A percentile compares a stretch with the other conserved stretches of the same genome.
These are phyloP conservation scores for Garra rufa DNA, from an alignment of 2,113 vertebrate genomes.

Conservation along the genomic window DNA sequence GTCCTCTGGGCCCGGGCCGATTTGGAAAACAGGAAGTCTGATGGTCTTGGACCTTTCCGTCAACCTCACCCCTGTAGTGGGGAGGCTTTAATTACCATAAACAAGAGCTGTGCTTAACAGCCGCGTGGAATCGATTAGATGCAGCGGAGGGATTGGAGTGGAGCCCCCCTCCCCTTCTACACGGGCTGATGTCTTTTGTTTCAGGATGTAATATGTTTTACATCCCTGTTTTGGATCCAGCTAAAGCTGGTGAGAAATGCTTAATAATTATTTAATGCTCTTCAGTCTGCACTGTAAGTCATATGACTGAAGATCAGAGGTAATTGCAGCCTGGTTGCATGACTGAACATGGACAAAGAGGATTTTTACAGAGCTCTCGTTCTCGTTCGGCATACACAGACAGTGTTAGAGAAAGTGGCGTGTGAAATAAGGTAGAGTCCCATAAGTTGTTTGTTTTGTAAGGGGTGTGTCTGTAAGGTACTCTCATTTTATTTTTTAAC, in stretches of 20 bases:
- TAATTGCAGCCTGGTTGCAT: constrained; percentile 14
- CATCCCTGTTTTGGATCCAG: background rate
- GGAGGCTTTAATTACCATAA: constrained; percentile 49
- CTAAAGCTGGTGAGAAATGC: background rate
- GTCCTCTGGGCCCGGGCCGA: constrained; percentile 22
- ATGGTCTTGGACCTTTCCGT: constrained; percentile 34
- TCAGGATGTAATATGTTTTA: background rate
- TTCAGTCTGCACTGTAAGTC: background rate
- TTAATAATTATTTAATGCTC: constrained; percentile 32
- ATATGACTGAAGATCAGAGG: constrained; percentile 30
- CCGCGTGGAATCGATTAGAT: constrained; percentile 39
- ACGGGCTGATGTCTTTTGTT: constrained; percentile 29
- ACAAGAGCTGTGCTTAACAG: constrained; percentile 44
- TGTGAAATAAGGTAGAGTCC: background rate
- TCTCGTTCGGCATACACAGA: background rate
- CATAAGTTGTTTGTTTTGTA: background rate
- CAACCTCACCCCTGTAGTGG: constrained; percentile 41
- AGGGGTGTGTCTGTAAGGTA: background rate
- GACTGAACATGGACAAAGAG: constrained; percentile 36
- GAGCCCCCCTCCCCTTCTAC: background rate
- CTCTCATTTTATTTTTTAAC: background rate
- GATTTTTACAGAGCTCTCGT: background rate
- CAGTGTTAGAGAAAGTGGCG: background rate
- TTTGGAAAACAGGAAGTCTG: constrained; percentile 44
- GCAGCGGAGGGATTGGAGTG: constrained; percentile 9